Conservation (phyloP, 23 tunicate genomes). For the Corella eumyota region DNA sequence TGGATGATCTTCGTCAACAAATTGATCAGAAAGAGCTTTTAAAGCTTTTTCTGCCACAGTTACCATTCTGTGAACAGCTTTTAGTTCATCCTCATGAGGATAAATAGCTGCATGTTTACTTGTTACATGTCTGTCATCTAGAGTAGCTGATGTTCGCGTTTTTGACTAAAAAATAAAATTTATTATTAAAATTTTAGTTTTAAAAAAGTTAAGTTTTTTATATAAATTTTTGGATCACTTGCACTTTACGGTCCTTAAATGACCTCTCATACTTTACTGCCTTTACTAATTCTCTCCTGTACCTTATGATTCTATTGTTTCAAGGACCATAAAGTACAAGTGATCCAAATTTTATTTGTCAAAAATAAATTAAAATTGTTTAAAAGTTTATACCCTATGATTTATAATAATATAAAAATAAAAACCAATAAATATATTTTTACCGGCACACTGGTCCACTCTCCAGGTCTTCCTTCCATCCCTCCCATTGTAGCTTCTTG, state of each 20-base stretch:
- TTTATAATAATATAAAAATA: too few relatives aligned
- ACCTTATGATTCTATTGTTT: too few relatives aligned
- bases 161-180: slow-evolving; percentile 4
- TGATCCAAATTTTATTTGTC: too few relatives aligned
- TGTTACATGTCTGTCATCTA: slow-evolving; percentile 87
- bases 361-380: not conserved
- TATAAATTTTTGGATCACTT: too few relatives aligned
- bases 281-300: too few relatives aligned
- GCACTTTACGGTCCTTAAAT: too few relatives aligned
- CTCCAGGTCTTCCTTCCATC: slow-evolving; percentile 46
- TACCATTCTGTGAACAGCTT: slow-evolving; percentile 56
- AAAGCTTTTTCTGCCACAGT: slow-evolving; percentile 70
- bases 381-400: not conserved
- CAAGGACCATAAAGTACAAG: too few relatives aligned
- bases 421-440: too few relatives aligned
- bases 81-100: slow-evolving; percentile 76
- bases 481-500: slow-evolving; percentile 61
- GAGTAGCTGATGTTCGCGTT: slow-evolving; percentile 42
- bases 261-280: too few relatives aligned
- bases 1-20: slow-evolving; percentile 94
- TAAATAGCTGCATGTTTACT: slow-evolving; percentile 81
- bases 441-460: slow-evolving; percentile 39
- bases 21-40: slow-evolving; percentile 79
- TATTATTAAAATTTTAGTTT: too few relatives aligned
- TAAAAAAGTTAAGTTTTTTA: too few relatives aligned